A percentile compares a stretch with the other conserved stretches of the same genome.
Conservation (phyloP, 2,113 vertebrate genomes). For the Cryptomyrus ogoouensis region DNA sequence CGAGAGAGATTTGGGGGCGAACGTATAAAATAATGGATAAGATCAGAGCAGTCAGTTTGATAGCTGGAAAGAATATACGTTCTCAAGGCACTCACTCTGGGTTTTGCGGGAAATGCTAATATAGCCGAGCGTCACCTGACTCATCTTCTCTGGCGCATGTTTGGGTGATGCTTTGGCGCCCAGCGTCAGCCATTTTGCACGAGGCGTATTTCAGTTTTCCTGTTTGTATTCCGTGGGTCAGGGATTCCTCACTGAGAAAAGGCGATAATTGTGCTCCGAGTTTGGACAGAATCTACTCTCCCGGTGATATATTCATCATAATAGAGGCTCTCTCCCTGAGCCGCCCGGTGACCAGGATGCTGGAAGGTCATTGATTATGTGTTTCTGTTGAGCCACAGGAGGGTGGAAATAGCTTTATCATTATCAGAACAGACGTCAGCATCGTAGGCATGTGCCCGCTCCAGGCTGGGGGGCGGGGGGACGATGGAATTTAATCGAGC, state of each 20-base stretch:
- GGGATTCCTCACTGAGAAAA: background rate
- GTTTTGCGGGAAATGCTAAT: background rate
- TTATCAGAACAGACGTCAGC: slow-evolving; percentile 12
- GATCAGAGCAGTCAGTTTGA: background rate
- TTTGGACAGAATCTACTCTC: background rate
- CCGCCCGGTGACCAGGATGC: background rate
- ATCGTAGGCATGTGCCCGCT: background rate
- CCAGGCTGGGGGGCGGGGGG: background rate
- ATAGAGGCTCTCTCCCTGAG: background rate
- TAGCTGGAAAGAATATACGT: background rate
- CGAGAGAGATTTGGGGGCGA: background rate
- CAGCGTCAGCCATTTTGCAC: background rate
- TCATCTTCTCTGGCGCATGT: background rate
- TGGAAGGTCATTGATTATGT: slow-evolving; percentile 19
- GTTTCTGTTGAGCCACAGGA: background rate
- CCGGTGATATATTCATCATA: slow-evolving; percentile 11
- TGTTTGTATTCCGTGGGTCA: background rate
- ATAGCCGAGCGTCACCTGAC: background rate
- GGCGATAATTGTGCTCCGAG: background rate
- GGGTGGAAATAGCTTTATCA: slow-evolving; percentile 14
- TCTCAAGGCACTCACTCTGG: background rate
- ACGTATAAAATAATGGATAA: background rate
- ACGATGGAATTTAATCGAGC: background rate
- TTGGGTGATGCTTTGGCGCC: background rate
- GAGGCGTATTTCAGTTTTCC: background rate